These are phyloP conservation scores for Trachemys scripta DNA, from an alignment of 2,113 vertebrate genomes.

Conservation along the genomic window DNA sequence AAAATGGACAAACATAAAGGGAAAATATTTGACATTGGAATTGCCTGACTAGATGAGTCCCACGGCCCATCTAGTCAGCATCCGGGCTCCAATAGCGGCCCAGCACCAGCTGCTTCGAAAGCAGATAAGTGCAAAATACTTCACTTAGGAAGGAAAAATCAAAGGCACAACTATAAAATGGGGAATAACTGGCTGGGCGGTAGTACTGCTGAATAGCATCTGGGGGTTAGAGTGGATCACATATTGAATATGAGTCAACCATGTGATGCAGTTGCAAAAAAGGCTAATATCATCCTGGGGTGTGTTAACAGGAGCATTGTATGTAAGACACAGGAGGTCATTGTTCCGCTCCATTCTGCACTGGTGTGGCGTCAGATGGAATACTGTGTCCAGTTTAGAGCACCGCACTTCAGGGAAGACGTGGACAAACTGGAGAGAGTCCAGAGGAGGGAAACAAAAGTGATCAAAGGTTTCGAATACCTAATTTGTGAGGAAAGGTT, in stretches of 20 bases:
- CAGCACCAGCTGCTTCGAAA: not conserved
- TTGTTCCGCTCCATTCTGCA: not conserved
- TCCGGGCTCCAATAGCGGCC: fast-evolving
- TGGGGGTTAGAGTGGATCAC: not conserved
- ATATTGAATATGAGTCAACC: not conserved
- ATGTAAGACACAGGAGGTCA: not conserved
- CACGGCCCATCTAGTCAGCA: not conserved
- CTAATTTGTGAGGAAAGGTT: not conserved
- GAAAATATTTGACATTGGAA: not conserved
- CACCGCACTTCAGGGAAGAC: too few species aligned
- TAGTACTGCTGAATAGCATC: not conserved
- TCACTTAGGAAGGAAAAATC: not conserved
- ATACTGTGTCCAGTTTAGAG: not conserved
- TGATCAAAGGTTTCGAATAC: not conserved
- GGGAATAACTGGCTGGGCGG: not conserved
- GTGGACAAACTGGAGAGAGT: not conserved
- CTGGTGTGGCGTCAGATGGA: not conserved
- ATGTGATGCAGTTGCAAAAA: too few species aligned
- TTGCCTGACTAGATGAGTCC: fast-evolving
- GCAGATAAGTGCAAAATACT: not conserved
- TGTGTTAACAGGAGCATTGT: not conserved
- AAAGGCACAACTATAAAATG: not conserved
- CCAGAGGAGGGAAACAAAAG: not conserved
- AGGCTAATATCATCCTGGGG: too few species aligned
- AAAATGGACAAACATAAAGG: not conserved